A percentile compares a stretch with the other conserved stretches of the same genome.
phyloP scores from a whole-genome alignment of 2,888 invertebrate species.

The Graphium colonna region DNA sequence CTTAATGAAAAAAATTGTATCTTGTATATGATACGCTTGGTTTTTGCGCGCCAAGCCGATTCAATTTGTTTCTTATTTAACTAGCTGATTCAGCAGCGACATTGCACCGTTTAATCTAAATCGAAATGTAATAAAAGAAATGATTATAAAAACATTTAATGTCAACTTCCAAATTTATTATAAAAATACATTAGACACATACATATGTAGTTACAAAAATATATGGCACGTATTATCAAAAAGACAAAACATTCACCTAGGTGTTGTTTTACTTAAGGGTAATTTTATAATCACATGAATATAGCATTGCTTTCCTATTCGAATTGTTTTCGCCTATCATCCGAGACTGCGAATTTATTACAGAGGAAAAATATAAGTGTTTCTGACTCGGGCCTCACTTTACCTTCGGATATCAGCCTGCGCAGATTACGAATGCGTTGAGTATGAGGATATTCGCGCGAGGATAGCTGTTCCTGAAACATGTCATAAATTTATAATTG shows the following conservation, averaged over 20 bases:
- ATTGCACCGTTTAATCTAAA: too few species aligned
- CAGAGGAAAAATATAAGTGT: conserved; percentile 75
- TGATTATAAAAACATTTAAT: too few species aligned
- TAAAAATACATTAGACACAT: conserved; percentile 22
- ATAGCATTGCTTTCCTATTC: conserved; percentile 43
- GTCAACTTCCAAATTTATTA: conserved; percentile 9
- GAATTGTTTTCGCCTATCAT: conserved; percentile 55
- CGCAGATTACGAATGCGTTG: conserved; percentile 81
- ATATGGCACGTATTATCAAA: conserved; percentile 1
- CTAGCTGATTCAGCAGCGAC: too few species aligned
- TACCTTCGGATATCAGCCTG: conserved; percentile 65
- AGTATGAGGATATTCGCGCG: conserved; percentile 80
- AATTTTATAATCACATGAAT: conserved; percentile 1
- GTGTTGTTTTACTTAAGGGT: conserved; percentile 3
- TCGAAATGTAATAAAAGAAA: too few species aligned
- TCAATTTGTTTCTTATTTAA: too few species aligned
- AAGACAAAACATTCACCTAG: neutral
- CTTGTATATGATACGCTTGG: too few species aligned
- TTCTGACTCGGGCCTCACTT: conserved; percentile 70
- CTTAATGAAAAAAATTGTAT: too few species aligned
- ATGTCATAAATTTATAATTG: too few species aligned
- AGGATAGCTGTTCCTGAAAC: conserved; percentile 37
- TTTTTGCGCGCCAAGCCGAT: too few species aligned
- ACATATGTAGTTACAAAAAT: conserved; percentile 8
- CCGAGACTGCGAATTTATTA: conserved; percentile 73